Conservation (phyloP, 2,797 vertebrate genomes). For the Oreochromis grahami region DNA sequence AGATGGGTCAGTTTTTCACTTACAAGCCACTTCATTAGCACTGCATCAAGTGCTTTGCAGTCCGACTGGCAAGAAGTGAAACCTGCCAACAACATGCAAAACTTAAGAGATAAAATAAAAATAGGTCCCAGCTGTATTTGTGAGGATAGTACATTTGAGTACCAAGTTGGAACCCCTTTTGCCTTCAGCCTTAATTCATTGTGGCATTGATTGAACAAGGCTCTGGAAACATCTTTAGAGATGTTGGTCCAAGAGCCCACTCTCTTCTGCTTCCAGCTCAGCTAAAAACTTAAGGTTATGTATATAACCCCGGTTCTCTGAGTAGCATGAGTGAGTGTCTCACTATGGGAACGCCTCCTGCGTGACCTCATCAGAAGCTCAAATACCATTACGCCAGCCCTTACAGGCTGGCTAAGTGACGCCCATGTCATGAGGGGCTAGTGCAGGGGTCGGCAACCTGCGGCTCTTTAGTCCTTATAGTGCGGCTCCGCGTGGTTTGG, state of each 20-base stretch:
- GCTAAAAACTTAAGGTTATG: background rate
- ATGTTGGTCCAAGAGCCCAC: background rate
- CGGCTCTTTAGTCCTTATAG: too few relatives aligned
- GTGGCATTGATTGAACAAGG: background rate
- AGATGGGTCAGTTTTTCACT: background rate
- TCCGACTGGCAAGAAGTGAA: background rate
- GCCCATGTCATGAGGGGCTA: too few relatives aligned
- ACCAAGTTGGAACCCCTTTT: background rate
- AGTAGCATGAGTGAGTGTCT: too few relatives aligned
- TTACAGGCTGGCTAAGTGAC: too few relatives aligned
- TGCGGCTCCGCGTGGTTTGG: too few relatives aligned
- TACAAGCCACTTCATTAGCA: background rate
- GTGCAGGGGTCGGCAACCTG: too few relatives aligned
- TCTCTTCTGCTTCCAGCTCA: background rate
- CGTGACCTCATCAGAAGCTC: too few relatives aligned
- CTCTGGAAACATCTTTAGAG: background rate
- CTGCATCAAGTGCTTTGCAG: background rate
- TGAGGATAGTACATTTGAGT: background rate
- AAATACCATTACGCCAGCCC: too few relatives aligned
- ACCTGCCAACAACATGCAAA: background rate
- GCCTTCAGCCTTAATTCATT: background rate
- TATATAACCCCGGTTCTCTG: too few relatives aligned
- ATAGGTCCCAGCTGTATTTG: background rate
- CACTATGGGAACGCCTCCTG: too few relatives aligned
- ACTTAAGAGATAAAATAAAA: background rate